Conservation (phyloP, 2,797 vertebrate species). For the Myiotriccus ornatus region DNA sequence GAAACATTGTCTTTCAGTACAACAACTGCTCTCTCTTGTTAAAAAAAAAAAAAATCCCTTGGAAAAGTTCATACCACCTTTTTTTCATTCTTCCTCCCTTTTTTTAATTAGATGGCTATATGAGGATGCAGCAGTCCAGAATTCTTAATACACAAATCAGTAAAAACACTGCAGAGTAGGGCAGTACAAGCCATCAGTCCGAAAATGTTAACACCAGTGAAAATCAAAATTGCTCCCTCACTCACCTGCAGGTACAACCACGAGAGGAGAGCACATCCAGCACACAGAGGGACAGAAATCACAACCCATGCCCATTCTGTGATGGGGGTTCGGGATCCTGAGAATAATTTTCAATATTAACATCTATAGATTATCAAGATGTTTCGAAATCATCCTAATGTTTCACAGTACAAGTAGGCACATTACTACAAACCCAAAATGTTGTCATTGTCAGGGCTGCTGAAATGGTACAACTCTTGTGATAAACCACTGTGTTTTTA, state of each 20-base stretch:
- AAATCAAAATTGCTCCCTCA: neutral
- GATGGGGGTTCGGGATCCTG: neutral
- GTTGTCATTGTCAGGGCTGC: neutral
- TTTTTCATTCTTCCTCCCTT: neutral
- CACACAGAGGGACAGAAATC: neutral
- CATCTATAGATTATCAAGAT: neutral
- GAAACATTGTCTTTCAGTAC: neutral
- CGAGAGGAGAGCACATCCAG: neutral
- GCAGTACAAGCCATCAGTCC: neutral
- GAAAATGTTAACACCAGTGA: neutral
- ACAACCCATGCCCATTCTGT: neutral
- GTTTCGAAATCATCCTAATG: neutral
- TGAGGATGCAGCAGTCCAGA: neutral
- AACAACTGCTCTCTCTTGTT: neutral
- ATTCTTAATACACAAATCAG: neutral
- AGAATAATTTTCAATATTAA: neutral
- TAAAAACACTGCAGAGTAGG: neutral
- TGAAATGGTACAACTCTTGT: neutral
- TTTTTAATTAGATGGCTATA: neutral
- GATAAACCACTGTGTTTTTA: neutral
- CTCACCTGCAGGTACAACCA: neutral
- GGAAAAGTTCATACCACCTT: neutral
- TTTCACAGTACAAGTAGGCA: neutral
- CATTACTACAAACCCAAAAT: accelerated
- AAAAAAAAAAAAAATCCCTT: neutral